phyloP scores from a whole-genome alignment of 2,888 invertebrate species.

The Antheraea yamamai region DNA sequence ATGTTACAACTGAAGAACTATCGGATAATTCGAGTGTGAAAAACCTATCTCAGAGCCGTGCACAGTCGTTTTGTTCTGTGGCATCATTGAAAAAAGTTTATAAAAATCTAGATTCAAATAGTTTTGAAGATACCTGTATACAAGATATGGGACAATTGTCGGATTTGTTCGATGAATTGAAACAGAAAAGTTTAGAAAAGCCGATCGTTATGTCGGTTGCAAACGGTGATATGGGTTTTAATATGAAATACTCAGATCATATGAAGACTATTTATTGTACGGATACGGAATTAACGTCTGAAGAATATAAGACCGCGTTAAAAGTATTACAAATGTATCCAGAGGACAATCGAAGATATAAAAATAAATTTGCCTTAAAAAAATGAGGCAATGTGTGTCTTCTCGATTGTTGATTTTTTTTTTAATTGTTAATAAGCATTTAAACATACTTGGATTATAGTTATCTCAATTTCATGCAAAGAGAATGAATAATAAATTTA shows the following conservation, averaged over 20 bases:
- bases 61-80: slow-evolving; percentile 53
- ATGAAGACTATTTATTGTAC: slow-evolving; percentile 39
- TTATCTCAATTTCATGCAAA: not conserved
- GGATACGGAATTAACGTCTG: slow-evolving; percentile 34
- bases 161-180: slow-evolving; percentile 45
- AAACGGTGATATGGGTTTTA: slow-evolving; percentile 65
- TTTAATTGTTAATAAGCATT: not conserved
- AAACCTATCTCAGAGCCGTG: slow-evolving; percentile 35
- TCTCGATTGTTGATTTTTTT: not conserved
- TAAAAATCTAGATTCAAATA: slow-evolving; percentile 61
- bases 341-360: slow-evolving; percentile 50
- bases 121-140: slow-evolving; percentile 53
- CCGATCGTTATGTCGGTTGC: slow-evolving; percentile 50
- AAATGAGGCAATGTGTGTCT: not conserved
- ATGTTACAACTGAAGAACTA: slow-evolving; percentile 31
- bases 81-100: slow-evolving; percentile 59
- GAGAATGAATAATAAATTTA: too few species aligned
- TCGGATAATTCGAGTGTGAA: slow-evolving; percentile 32
- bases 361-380: slow-evolving; percentile 15
- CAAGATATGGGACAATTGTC: slow-evolving; percentile 47
- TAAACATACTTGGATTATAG: not conserved
- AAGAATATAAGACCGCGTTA: slow-evolving; percentile 38
- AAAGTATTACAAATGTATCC: slow-evolving; percentile 51
- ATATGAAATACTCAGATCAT: slow-evolving; percentile 56
- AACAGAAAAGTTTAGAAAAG: slow-evolving; percentile 26